Evolutionary conservation across 2,888 invertebrate species (phyloP).

Genomic region (Melanotus villosus): DNA sequence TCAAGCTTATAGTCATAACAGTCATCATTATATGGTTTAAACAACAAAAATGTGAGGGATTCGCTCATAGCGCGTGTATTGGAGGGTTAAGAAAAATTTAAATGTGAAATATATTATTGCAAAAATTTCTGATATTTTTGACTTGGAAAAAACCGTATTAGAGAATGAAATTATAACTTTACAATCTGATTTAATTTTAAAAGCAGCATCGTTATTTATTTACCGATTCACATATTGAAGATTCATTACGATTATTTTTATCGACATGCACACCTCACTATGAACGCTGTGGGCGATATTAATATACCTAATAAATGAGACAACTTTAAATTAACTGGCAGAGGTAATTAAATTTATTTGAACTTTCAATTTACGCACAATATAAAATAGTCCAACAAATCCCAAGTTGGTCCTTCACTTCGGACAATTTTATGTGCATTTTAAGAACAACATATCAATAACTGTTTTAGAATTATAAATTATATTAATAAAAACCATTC

Average conservation of each 20-base stretch:
- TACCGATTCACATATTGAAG: too few species aligned
- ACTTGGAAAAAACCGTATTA: conserved; percentile 37
- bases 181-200: conserved; percentile 48
- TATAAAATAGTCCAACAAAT: not conserved
- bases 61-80: too few species aligned
- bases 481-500: conserved; percentile 8
- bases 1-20: too few species aligned
- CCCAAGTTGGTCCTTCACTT: not conserved
- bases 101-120: conserved; percentile 34
- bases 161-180: conserved; percentile 49
- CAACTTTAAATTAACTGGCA: too few species aligned
- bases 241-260: too few species aligned
- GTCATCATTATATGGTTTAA: too few species aligned
- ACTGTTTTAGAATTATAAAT: not conserved
- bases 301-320: too few species aligned
- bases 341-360: not conserved
- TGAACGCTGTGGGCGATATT: too few species aligned
- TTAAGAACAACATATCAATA: too few species aligned
- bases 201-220: too few species aligned
- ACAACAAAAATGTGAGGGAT: too few species aligned
- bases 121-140: conserved; percentile 44
- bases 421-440: not conserved
- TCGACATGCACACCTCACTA: too few species aligned
- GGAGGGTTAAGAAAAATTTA: conserved; percentile 40
- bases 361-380: not conserved